Conservation (phyloP, 2,797 vertebrate genomes). For the Myotis findleyi region DNA sequence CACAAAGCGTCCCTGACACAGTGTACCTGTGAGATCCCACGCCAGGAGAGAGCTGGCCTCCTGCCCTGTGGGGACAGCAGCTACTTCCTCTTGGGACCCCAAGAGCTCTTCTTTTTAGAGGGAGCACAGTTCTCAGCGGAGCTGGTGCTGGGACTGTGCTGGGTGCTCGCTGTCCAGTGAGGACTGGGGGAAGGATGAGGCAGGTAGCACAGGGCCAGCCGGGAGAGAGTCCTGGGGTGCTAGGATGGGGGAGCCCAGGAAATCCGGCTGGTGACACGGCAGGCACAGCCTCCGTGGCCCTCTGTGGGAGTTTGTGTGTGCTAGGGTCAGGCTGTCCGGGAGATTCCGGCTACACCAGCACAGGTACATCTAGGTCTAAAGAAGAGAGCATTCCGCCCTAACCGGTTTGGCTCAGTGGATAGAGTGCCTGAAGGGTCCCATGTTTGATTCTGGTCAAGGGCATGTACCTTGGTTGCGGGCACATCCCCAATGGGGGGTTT, state of each 20-base stretch:
- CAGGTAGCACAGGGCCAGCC: accelerated
- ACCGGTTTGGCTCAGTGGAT: too few species aligned
- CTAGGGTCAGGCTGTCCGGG: not conserved
- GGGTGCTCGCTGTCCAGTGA: accelerated
- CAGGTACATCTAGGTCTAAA: not conserved
- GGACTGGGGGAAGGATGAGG: not conserved
- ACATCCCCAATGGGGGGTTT: too few species aligned
- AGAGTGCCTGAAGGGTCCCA: too few species aligned
- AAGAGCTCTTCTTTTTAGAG: not conserved
- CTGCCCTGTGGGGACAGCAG: accelerated
- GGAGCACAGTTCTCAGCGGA: not conserved
- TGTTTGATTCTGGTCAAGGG: too few species aligned
- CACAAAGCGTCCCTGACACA: not conserved
- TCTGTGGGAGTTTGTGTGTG: accelerated
- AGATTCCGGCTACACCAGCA: accelerated
- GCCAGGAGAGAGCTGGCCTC: not conserved
- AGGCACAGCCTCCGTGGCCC: accelerated
- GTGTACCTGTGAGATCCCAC: not conserved
- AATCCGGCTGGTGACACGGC: accelerated
- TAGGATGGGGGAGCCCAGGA: too few species aligned
- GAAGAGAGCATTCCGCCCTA: not conserved
- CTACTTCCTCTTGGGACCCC: not conserved
- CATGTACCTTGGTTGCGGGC: too few species aligned
- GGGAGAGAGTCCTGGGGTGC: accelerated
- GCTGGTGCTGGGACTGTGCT: accelerated